Percentiles rank a stretch among this genome's conserved stretches.
phyloP scores from a whole-genome alignment of 2,888 invertebrate genomes.

The Diploptera punctata region DNA sequence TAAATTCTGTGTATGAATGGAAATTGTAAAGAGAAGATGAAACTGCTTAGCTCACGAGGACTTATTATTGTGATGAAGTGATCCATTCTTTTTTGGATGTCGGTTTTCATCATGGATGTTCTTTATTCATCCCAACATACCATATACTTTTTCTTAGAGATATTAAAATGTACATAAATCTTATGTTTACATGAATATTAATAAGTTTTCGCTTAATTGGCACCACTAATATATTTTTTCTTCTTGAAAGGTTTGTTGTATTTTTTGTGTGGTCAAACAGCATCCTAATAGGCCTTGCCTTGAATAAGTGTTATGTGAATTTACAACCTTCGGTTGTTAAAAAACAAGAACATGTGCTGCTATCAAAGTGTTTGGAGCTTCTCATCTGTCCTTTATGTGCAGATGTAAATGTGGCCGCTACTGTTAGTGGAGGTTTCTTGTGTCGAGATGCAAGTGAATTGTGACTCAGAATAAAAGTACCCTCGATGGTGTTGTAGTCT shows the following conservation, averaged over 20 bases:
- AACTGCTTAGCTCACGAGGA: conserved; percentile 9
- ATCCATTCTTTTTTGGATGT: conserved; percentile 21
- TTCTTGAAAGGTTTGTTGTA: conserved; percentile 4
- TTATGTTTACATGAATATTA: conserved; percentile 28
- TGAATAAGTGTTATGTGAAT: neutral
- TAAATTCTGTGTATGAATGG: conserved; percentile 7
- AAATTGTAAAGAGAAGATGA: conserved; percentile 13
- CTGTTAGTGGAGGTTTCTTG: neutral
- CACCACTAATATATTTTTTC: conserved; percentile 11
- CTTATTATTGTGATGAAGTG: conserved; percentile 9
- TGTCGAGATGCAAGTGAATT: conserved; percentile 10
- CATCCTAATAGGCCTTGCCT: conserved; percentile 5
- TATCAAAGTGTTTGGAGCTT: neutral
- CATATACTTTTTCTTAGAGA: conserved; percentile 16
- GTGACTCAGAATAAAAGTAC: neutral
- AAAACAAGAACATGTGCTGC: neutral
- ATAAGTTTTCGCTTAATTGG: conserved; percentile 19
- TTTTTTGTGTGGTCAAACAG: conserved; percentile 21
- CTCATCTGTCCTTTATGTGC: neutral
- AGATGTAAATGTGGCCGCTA: neutral
- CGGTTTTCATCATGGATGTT: conserved; percentile 2
- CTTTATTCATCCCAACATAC: neutral
- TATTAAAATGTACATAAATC: conserved; percentile 22
- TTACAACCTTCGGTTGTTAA: conserved; percentile 13
- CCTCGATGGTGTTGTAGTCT: neutral